Evolutionary conservation across 2,797 vertebrate species (phyloP), one percentile per base, ranked within the genome.

Genomic region (Catostomus latipinnis): DNA sequence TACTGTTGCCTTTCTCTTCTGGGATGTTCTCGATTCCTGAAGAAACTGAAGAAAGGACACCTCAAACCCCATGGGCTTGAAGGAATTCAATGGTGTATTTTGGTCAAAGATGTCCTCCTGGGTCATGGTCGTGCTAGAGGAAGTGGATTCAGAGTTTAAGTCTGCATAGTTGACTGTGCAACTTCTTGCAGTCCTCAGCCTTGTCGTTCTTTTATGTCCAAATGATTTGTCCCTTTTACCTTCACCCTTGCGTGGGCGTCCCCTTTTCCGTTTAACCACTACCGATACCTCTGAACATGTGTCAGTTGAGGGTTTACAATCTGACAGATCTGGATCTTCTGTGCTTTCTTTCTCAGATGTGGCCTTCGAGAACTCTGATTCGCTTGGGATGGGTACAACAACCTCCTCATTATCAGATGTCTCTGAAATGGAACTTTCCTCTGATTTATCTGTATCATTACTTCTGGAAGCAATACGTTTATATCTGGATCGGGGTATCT

Each of bases 21-120:
- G 92, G 62, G 96, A 94, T 70, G 96, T 94, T 70, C 94, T 96
- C 8, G 96, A 96, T 86, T 98, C 96, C 81, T 98, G 96, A n/a
- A 99, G 91, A 85, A 99, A 99, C 83, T 98, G 96, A 60, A 99
- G 91, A 90, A 99, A 99, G 0, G 98, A 98, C 72, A 96, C 95
- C 91, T 99, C 97, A 84, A 99, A 99, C 45, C 98, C 98, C 96
- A 99, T 97, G 0, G 98, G 98, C 81, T 97, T 99, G 82, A 99
- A 99, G 0, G 97, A 94, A 84, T 95, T 94, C 90, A 98, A 92
- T 0, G 95, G 93, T 0, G 95, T 93, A 50, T 89, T 89, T 0
- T 93, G 92, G 50, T 96, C 93, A 0, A 74, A 66, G 13, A 84
- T 87, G 6, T 95, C 93, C 57, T 96, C 94, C 0, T 90, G 90